Evolutionary conservation across 2,888 invertebrate species (phyloP).

Genomic region (Colostygia pectinataria): DNA sequence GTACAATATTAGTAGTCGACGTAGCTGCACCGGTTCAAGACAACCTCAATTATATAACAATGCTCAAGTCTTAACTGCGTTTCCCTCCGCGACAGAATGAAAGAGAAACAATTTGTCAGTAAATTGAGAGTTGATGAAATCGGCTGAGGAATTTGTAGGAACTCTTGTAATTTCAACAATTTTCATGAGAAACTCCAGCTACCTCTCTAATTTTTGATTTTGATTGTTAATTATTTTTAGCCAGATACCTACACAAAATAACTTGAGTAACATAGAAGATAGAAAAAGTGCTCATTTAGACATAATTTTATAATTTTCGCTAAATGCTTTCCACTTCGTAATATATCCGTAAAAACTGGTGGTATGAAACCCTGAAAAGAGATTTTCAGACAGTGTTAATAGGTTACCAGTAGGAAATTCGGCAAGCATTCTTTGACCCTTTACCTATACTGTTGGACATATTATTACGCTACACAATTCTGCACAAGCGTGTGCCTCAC

Average conservation of each 20-base stretch:
- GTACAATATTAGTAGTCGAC: conserved; percentile 18
- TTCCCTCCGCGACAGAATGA: conserved; percentile 66
- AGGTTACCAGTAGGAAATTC: neutral
- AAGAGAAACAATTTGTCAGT: conserved; percentile 69
- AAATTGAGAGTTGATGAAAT: conserved; percentile 24
- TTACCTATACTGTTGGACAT: conserved; percentile 4
- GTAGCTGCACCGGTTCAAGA: conserved; percentile 41
- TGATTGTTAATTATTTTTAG: too few relatives aligned
- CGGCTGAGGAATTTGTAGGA: conserved; percentile 9
- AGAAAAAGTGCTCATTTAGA: too few relatives aligned
- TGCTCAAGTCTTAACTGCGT: conserved; percentile 66
- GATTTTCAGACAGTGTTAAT: too few relatives aligned
- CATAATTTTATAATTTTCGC: too few relatives aligned
- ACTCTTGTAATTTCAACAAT: conserved; percentile 4
- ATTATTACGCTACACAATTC: conserved; percentile 9
- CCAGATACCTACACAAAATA: too few relatives aligned
- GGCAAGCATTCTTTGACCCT: neutral
- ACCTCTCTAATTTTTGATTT: too few relatives aligned
- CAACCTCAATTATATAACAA: conserved; percentile 71
- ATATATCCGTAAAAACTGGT: too few relatives aligned
- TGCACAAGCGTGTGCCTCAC: conserved; percentile 13
- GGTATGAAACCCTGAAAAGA: too few relatives aligned
- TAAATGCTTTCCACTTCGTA: too few relatives aligned
- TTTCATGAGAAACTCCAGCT: conserved; percentile 2
- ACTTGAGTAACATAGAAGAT: too few relatives aligned